Evolutionary conservation across 2,113 vertebrate species (phyloP).

Genomic region (Rhynchomys soricoides): DNA sequence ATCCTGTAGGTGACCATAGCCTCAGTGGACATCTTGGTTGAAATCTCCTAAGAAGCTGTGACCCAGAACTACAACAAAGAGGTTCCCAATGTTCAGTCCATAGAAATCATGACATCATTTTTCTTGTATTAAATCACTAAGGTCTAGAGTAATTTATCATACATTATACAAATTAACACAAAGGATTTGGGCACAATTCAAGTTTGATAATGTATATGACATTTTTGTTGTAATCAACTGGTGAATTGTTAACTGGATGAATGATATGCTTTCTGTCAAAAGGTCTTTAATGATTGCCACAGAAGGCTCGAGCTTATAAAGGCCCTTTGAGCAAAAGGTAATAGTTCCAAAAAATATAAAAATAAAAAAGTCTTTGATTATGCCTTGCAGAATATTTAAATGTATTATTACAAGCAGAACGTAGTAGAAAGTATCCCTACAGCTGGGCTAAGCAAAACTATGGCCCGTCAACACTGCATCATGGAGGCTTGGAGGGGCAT

Average conservation of each 20-base stretch:
- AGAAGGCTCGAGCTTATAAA: not conserved
- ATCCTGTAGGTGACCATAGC: not conserved
- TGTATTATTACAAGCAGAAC: not conserved
- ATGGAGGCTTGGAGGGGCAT: not conserved
- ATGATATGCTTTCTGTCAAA: not conserved
- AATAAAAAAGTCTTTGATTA: not conserved
- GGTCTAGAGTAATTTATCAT: slow-evolving; percentile 23
- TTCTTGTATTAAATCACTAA: slow-evolving; percentile 29
- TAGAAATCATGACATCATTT: slow-evolving; percentile 19
- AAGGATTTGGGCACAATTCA: not conserved
- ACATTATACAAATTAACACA: slow-evolving; percentile 40
- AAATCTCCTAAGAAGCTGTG: slow-evolving; percentile 4
- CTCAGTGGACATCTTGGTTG: not conserved
- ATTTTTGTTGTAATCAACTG: slow-evolving; percentile 45
- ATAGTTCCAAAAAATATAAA: not conserved
- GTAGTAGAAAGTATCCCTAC: not conserved
- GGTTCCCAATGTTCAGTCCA: not conserved
- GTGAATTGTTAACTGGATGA: not conserved
- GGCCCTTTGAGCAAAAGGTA: not conserved
- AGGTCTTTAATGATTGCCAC: not conserved
- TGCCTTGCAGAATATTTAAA: not conserved
- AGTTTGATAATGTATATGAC: not conserved
- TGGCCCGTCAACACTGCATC: not conserved
- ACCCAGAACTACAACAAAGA: slow-evolving; percentile 13
- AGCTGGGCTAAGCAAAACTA: not conserved